A percentile compares a stretch with the other conserved stretches of the same genome.
These are phyloP conservation scores for Hydrocynus forskahlii DNA, from an alignment of 2,797 vertebrate species.

Conservation along the genomic window DNA sequence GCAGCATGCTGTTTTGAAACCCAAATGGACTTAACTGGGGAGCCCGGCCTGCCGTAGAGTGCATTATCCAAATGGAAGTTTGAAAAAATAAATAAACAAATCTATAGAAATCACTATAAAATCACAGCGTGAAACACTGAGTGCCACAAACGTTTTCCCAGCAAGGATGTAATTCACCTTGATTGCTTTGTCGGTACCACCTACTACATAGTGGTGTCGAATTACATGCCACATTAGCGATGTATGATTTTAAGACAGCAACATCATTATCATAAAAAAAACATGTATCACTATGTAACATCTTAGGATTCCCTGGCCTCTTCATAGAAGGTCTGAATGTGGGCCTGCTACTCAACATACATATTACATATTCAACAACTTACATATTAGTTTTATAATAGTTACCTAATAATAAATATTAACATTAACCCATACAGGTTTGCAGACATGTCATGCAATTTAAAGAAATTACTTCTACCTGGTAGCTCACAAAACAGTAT, in stretches of 20 bases:
- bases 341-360: too few species aligned
- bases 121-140: constrained; percentile 32
- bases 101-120: constrained; percentile 33
- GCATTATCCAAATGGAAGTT: constrained; percentile 30
- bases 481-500: too few species aligned
- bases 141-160: constrained; percentile 55
- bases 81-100: constrained; percentile 23
- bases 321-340: too few species aligned
- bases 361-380: background rate
- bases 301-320: constrained; percentile 26
- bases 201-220: constrained; percentile 45
- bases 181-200: constrained; percentile 49
- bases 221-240: constrained; percentile 38
- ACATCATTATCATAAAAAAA: constrained; percentile 31
- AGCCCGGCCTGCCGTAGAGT: constrained; percentile 33
- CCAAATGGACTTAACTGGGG: constrained; percentile 52
- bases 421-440: too few species aligned
- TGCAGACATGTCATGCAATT: too few species aligned
- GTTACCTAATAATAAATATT: too few species aligned
- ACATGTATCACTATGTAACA: constrained; percentile 19
- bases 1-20: constrained; percentile 57
- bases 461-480: too few species aligned
- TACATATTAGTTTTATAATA: background rate
- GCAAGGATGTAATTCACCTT: constrained; percentile 58
- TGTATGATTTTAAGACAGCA: constrained; percentile 26